Evolutionary conservation across 1,140 invertebrate species (phyloP).

Genomic region (Drosophila ohnishii): DNA sequence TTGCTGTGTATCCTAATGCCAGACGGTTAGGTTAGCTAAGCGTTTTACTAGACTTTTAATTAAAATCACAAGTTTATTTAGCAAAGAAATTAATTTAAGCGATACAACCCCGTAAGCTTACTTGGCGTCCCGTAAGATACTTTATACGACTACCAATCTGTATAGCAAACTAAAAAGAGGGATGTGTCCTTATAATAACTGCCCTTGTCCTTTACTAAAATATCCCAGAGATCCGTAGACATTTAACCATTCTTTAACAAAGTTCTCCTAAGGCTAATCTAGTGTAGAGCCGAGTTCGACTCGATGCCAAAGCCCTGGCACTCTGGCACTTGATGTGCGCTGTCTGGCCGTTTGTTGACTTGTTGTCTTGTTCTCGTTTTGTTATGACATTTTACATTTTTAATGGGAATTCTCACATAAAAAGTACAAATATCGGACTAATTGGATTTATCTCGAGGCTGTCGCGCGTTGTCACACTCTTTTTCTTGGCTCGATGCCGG

Average conservation of each 20-base stretch:
- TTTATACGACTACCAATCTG: background rate
- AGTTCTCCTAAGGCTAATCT: constrained; percentile 1
- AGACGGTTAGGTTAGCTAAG: constrained; percentile 12
- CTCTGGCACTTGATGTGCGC: constrained; percentile 30
- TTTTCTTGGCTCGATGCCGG: constrained; percentile 63
- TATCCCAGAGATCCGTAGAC: background rate
- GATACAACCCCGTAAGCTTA: background rate
- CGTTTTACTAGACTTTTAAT: background rate
- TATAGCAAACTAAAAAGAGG: background rate
- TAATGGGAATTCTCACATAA: constrained; percentile 83
- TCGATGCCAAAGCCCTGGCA: background rate
- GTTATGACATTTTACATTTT: constrained; percentile 82
- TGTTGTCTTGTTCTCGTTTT: constrained; percentile 80
- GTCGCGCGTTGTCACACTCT: constrained; percentile 81
- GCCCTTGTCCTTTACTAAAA: background rate
- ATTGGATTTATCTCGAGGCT: constrained; percentile 83
- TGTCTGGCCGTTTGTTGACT: constrained; percentile 49
- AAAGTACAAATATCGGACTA: constrained; percentile 83
- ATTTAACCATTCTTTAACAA: background rate
- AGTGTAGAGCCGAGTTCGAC: constrained; percentile 32
- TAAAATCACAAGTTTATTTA: background rate
- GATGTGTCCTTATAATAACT: background rate
- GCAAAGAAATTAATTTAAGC: too few species aligned
- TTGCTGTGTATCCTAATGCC: constrained; percentile 31
- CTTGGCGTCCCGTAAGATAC: too few species aligned